Evolutionary conservation across 2,888 invertebrate genomes (phyloP), one percentile per base, ranked within the genome.

Genomic region (Drosophila suboccidentalis): DNA sequence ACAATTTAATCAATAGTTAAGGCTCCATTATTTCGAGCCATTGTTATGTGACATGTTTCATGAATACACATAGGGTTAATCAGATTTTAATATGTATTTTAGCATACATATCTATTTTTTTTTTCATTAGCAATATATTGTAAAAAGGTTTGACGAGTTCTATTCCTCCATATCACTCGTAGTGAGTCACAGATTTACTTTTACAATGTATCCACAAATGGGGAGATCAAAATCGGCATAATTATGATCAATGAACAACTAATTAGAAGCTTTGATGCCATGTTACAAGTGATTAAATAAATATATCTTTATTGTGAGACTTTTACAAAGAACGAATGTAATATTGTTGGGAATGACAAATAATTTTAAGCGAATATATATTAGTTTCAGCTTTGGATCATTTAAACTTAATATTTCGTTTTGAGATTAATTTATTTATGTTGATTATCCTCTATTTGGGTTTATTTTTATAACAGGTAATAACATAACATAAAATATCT

Each of bases 401-500:
- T 59, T 29, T 44, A 10, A 77, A 60, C 57, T 58, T 71, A 60
- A 58, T 53, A 53, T 66, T 61, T 66, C 9, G 13, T 22, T 54
- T 55, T 26, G 53, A 39, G 44, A 59, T 60, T 38, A 51, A 58
- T 78, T 78, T 75, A 61, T 77, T 66, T 71, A 26, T 50, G 44
- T 53, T 64, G 29, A n/a, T 55, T 43, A 11, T 22, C 55, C 51
- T 58, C 36, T 51, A 32, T 51, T 44, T 59, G 41, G n/a, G 55
- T 64, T 43, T 26, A 26, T 53, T 54, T 76, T 36, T 50, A 59
- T 66, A 78, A 75, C 78, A 73, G 49, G 57, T 49, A 60, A 78
- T 75, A 78, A 75, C 59, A 78, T 73, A 78, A 73, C 78, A 62
- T 78, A 75, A 75, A 78, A 78, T 78, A 73, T 50, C 41, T 78